Percentiles rank a stretch among this genome's conserved stretches.
phyloP scores from a whole-genome alignment of 2,113 vertebrate species.

The Tachysurus fulvidraco region DNA sequence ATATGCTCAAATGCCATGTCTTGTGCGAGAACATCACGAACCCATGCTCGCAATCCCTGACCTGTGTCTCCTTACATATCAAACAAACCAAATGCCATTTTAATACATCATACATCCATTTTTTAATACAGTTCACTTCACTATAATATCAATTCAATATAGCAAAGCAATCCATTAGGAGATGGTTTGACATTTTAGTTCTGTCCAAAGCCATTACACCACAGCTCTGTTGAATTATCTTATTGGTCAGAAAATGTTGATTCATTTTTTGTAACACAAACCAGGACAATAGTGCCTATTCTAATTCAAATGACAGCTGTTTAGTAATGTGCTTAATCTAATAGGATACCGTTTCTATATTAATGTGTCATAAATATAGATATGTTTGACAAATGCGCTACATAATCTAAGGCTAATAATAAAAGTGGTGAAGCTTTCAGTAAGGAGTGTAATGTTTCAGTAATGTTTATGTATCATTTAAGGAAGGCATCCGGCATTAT shows the following conservation, averaged over 20 bases:
- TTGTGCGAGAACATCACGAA: slow-evolving; percentile 77
- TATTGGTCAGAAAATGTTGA: not conserved
- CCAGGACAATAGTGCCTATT: not conserved
- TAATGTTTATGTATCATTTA: not conserved
- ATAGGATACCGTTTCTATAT: not conserved
- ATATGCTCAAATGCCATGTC: slow-evolving; percentile 85
- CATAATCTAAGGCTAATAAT: not conserved
- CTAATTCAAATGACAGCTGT: not conserved
- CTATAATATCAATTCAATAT: not conserved
- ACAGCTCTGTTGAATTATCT: not conserved
- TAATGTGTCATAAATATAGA: not conserved
- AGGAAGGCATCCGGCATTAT: not conserved
- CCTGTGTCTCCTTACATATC: slow-evolving; percentile 80
- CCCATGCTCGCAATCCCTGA: slow-evolving; percentile 78
- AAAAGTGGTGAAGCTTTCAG: not conserved
- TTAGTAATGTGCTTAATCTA: not conserved
- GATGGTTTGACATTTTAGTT: not conserved
- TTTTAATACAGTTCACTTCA: not conserved
- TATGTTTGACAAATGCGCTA: not conserved
- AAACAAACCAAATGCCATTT: slow-evolving; percentile 18
- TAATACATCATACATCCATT: not conserved
- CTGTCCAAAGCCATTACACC: not conserved
- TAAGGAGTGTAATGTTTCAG: not conserved
- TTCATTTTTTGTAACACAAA: not conserved
- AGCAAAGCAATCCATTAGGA: not conserved